Base-by-base conservation (phyloP, 2,888 invertebrate genomes). In the Drosophila lacicola region DNA sequence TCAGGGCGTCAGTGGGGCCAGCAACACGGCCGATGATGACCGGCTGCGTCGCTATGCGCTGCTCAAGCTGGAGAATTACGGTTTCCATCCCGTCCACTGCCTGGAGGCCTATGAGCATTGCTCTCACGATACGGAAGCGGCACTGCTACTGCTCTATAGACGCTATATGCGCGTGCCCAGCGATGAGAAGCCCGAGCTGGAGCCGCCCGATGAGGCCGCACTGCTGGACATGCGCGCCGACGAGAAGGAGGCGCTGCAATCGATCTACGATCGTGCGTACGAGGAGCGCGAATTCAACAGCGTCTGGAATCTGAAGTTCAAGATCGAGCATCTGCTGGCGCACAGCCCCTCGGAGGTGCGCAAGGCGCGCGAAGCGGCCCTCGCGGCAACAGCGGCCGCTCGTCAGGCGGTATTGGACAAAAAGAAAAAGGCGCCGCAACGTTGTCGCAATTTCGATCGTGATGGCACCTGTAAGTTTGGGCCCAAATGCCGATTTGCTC, bases 51-150 rank as follows among this genome's bases (percentile, higher is more conserved):
- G 95, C 76, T 96, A 95, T 93, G 96, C 96, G 3, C 91, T 96
- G 46, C 93, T 95, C 47, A 95, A 96, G 89, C 93, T 97, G 82
- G 95, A 96, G 92, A 95, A 94, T 88, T 96, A 95, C 90, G 96
- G 96, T 70, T 97, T 96, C 88, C 95, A 96, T 75, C 94, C 94
- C 84, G 93, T 93, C 2, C 97, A 97, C 90, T 96, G 96, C 90
- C 88, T 94, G 39, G 96, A 97, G 93, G 96, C 96, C 8, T 93
- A 96, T 74, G 93, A 95, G 71, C 93, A 94, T 71, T 95, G 95
- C 34, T 93, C 94, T 3, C 95, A 95, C 70, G 94, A 95, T 90
- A 93, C 96, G n/a, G 96, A 96, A 46, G 94, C 94, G 79, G 95
- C 96, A 0, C 91, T 96, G 74, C 94, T 95, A 90, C 91, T 96